Evolutionary conservation across 2,113 vertebrate genomes (phyloP).

Genomic region (Leptodactylus fuscus): DNA sequence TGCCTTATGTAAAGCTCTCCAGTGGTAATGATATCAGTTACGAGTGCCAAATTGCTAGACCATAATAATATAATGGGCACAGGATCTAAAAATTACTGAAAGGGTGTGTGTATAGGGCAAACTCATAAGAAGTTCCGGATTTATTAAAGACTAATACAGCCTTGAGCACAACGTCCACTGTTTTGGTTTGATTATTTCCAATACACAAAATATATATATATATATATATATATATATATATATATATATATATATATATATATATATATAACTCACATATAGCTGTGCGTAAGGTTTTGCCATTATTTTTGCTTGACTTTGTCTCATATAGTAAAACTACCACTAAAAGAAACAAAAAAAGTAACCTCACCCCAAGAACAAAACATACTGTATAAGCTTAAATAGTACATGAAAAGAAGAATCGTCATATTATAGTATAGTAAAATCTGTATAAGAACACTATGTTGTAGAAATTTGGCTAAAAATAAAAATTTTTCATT

Average conservation of each 20-base stretch:
- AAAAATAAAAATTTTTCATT: too few relatives aligned
- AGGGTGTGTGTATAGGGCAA: conserved; percentile 21
- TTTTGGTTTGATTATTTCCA: not conserved
- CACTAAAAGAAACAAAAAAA: not conserved
- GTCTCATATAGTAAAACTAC: not conserved
- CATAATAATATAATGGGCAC: conserved; percentile 2
- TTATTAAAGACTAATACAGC: not conserved
- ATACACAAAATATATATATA: not conserved
- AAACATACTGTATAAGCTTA: not conserved
- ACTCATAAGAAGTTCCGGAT: not conserved
- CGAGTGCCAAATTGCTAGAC: conserved; percentile 2
- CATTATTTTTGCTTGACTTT: not conserved
- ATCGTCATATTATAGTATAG: not conserved
- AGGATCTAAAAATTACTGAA: conserved; percentile 12
- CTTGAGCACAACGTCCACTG: not conserved
- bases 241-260: too few relatives aligned
- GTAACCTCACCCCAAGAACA: not conserved
- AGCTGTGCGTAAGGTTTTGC: too few relatives aligned
- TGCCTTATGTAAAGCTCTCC: not conserved
- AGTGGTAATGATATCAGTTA: conserved; percentile 1
- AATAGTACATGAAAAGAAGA: not conserved
- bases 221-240: too few relatives aligned
- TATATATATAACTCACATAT: too few relatives aligned
- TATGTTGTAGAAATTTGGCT: not conserved
- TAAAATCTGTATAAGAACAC: not conserved